phyloP scores from a whole-genome alignment of 2,797 vertebrate genomes.

The Naso thynnoides region DNA sequence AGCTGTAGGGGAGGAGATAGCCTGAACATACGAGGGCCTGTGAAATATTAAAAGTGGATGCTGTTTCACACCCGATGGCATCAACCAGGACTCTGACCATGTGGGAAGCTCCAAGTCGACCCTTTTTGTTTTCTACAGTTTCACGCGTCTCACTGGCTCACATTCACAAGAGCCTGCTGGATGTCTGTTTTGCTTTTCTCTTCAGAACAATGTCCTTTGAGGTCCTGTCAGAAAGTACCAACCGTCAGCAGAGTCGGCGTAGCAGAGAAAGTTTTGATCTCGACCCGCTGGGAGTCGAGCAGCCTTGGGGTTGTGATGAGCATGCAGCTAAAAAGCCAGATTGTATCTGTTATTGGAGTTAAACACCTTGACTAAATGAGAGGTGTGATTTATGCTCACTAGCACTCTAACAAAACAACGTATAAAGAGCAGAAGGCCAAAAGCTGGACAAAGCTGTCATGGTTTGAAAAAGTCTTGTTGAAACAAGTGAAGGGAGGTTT shows the following conservation, averaged over 20 bases:
- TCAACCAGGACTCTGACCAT: slow-evolving; percentile 52
- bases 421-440: slow-evolving; percentile 16
- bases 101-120: slow-evolving; percentile 49
- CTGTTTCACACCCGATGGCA: slow-evolving; percentile 70
- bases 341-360: slow-evolving; percentile 15
- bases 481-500: slow-evolving; percentile 35
- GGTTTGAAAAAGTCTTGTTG: slow-evolving; percentile 30
- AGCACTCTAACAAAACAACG: slow-evolving; percentile 12
- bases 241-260: slow-evolving; percentile 50
- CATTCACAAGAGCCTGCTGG: slow-evolving; percentile 23
- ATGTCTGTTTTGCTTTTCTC: slow-evolving; percentile 24
- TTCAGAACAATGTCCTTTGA: slow-evolving; percentile 46
- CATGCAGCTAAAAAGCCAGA: slow-evolving; percentile 26
- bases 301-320: slow-evolving; percentile 47
- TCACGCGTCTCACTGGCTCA: slow-evolving; percentile 28
- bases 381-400: slow-evolving; percentile 33
- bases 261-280: slow-evolving; percentile 50
- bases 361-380: slow-evolving; percentile 23
- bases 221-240: slow-evolving; percentile 56
- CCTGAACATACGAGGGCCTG: slow-evolving; percentile 75
- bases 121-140: slow-evolving; percentile 27
- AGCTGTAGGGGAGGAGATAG: slow-evolving; percentile 70
- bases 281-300: slow-evolving; percentile 56
- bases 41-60: slow-evolving; percentile 82
- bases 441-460: slow-evolving; percentile 39